These are phyloP conservation scores for Sarcophaga rosellei DNA, from an alignment of 2,888 invertebrate genomes.

Conservation along the genomic window DNA sequence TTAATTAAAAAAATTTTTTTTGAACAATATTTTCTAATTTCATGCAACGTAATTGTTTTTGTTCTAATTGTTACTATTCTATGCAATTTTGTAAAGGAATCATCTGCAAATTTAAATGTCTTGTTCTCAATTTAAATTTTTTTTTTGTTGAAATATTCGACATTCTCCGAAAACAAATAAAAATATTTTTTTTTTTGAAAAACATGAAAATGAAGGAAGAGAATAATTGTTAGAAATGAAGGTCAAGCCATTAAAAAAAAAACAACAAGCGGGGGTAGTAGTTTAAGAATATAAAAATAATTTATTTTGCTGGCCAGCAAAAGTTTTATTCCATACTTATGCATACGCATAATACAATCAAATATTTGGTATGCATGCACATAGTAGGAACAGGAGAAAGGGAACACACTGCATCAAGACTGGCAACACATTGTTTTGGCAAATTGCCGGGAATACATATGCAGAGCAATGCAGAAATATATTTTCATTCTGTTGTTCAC, in stretches of 20 bases:
- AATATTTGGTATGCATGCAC: background rate
- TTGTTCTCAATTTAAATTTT: background rate
- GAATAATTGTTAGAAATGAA: slow-evolving; percentile 29
- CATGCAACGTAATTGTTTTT: too few relatives aligned
- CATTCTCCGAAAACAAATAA: background rate
- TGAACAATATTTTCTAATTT: too few relatives aligned
- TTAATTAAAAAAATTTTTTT: too few relatives aligned
- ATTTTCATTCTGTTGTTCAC: too few relatives aligned
- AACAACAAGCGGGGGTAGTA: background rate
- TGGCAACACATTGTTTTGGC: slow-evolving; percentile 36
- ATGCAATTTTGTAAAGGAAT: background rate
- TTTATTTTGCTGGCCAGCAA: too few relatives aligned
- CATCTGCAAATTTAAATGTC: slow-evolving; percentile 30
- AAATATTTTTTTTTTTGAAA: background rate
- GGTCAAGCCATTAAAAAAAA: slow-evolving; percentile 27
- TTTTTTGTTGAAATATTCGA: slow-evolving; percentile 18
- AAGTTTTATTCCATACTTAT: too few relatives aligned
- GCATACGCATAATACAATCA: background rate
- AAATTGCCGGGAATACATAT: slow-evolving; percentile 24
- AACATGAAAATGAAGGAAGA: background rate
- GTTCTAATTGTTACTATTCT: too few relatives aligned
- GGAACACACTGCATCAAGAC: background rate
- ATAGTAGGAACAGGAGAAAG: slow-evolving; percentile 1
- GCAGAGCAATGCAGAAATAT: background rate
- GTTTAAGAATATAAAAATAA: background rate